Percentiles rank a stretch among this genome's conserved stretches.
phyloP scores from a whole-genome alignment of 2,888 invertebrate species.

The Eilema sororculum region DNA sequence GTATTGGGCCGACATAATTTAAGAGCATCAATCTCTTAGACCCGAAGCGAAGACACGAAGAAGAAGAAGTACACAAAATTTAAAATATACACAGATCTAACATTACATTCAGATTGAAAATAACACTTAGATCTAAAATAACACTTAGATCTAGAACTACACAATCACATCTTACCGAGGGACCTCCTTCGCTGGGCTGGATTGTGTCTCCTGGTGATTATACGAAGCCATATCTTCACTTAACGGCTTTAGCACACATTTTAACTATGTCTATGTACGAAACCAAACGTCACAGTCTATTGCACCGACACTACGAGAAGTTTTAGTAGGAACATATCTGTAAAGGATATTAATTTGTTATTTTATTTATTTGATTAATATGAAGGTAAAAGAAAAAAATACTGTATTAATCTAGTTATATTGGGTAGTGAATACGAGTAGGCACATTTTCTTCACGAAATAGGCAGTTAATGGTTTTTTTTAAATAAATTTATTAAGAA shows the following conservation, averaged over 20 bases:
- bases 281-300: slow-evolving; percentile 40
- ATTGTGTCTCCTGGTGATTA: slow-evolving; percentile 77
- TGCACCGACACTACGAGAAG: slow-evolving; percentile 49
- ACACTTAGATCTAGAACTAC: not conserved
- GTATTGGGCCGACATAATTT: too few relatives aligned
- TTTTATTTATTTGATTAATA: not conserved
- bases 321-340: slow-evolving; percentile 49
- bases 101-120: not conserved
- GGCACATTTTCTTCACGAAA: slow-evolving; percentile 8
- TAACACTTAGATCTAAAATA: not conserved
- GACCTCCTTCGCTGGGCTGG: slow-evolving; percentile 75
- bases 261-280: slow-evolving; percentile 24
- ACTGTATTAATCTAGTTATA: not conserved
- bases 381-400: not conserved
- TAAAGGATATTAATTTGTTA: slow-evolving; percentile 21
- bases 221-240: slow-evolving; percentile 72
- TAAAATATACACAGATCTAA: not conserved
- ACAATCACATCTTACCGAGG: slow-evolving; percentile 66
- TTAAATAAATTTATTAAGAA: not conserved
- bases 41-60: too few relatives aligned
- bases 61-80: too few relatives aligned
- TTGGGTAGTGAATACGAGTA: not conserved
- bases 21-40: too few relatives aligned
- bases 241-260: slow-evolving; percentile 62
- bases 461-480: slow-evolving; percentile 2